A percentile compares a stretch with the other conserved stretches of the same genome.
These are phyloP conservation scores for Ciconia nigra DNA, from an alignment of 2,797 vertebrate genomes.

Conservation along the genomic window DNA sequence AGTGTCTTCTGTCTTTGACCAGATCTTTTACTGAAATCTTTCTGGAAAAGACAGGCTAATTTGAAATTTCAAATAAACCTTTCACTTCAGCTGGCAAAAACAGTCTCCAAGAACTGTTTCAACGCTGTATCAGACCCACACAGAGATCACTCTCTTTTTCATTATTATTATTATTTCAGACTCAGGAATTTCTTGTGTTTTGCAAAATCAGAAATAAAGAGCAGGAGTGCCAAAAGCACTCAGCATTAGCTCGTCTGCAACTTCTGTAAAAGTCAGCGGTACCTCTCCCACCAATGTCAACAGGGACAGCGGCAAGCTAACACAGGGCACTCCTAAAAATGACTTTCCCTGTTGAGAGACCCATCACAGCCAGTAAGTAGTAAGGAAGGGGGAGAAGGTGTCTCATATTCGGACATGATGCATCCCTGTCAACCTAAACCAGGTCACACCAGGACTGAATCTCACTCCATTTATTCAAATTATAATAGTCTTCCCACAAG, in stretches of 20 bases:
- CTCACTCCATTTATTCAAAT: background rate
- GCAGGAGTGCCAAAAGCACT: background rate
- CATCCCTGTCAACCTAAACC: background rate
- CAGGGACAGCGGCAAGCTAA: background rate
- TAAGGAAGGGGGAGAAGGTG: background rate
- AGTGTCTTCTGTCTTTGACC: background rate
- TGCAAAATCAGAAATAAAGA: background rate
- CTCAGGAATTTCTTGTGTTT: background rate
- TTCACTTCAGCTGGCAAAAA: background rate
- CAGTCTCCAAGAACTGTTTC: background rate
- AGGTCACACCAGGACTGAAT: background rate
- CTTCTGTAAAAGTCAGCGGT: background rate
- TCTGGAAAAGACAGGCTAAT: background rate
- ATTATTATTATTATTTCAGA: background rate
- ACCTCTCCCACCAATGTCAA: background rate
- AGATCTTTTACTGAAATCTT: background rate
- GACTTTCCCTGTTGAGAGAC: background rate
- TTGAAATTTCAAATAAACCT: background rate
- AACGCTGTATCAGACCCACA: background rate
- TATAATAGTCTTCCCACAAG: background rate
- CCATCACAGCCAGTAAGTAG: background rate
- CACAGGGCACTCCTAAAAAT: background rate
- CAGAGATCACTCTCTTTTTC: background rate
- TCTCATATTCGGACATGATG: background rate
- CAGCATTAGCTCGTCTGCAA: background rate